Percentiles rank a stretch among this genome's conserved stretches.
These are phyloP conservation scores for Andrena bicolor DNA, from an alignment of 2,888 invertebrate species.

Conservation along the genomic window DNA sequence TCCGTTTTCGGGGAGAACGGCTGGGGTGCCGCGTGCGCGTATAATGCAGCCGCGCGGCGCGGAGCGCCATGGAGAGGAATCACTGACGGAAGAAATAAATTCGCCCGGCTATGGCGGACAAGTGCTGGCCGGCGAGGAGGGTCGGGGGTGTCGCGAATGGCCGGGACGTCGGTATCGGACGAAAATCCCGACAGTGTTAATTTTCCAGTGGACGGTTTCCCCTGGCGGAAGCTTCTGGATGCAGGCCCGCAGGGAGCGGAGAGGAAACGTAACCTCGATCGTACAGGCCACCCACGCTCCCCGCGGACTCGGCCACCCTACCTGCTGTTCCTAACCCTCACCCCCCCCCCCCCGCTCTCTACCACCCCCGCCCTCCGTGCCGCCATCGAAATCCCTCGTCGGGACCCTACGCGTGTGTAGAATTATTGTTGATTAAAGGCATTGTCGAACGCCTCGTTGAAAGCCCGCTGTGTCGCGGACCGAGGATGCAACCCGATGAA, in stretches of 20 bases:
- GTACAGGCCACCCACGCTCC: conserved; percentile 12
- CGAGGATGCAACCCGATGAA: conserved; percentile 74
- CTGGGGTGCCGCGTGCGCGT: conserved; percentile 24
- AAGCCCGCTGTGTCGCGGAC: conserved; percentile 64
- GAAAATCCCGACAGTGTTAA: conserved; percentile 81
- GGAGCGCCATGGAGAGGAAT: conserved; percentile 49
- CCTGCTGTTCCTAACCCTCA: conserved; percentile 24
- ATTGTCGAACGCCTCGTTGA: conserved; percentile 77
- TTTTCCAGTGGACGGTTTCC: conserved; percentile 80
- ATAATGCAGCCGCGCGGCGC: conserved; percentile 51
- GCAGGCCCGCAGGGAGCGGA: conserved; percentile 57
- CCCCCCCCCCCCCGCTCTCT: conserved; percentile 10
- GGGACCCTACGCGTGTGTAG: conserved; percentile 58
- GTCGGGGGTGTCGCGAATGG: conserved; percentile 39
- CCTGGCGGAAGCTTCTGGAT: conserved; percentile 71
- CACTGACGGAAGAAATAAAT: conserved; percentile 70
- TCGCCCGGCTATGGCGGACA: conserved; percentile 51
- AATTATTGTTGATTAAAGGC: conserved; percentile 84
- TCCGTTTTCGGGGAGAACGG: conserved; percentile 45
- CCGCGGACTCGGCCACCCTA: conserved; percentile 20
- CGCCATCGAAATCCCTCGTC: conserved; percentile 33
- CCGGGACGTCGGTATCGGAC: conserved; percentile 71
- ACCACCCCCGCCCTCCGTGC: neutral
- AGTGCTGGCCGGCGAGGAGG: conserved; percentile 26
- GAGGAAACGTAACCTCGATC: conserved; percentile 64